phyloP scores from a whole-genome alignment of 2,888 invertebrate species.

The Parnassius apollo region DNA sequence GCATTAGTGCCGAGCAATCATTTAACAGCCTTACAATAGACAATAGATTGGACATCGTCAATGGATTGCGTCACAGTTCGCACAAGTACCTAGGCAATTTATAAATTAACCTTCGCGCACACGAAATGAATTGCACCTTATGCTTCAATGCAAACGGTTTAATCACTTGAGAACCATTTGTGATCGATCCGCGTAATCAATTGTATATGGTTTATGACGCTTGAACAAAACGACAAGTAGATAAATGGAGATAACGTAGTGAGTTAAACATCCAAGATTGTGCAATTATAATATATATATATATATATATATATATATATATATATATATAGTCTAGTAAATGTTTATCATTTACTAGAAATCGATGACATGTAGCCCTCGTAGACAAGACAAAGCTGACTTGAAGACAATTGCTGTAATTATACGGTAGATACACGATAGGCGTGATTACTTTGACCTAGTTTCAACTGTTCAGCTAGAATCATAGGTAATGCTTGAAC shows the following conservation, averaged over 20 bases:
- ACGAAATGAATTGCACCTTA: constrained; percentile 14
- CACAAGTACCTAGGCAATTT: constrained; percentile 7
- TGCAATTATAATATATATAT: too few species aligned
- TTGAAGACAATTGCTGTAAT: constrained; percentile 18
- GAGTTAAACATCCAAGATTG: too few species aligned
- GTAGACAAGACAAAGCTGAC: constrained; percentile 1
- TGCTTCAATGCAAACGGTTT: constrained; percentile 13
- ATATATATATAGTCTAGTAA: too few species aligned
- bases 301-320: too few species aligned
- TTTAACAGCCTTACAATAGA: neutral
- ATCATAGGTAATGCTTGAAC: constrained; percentile 2
- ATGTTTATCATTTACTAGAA: neutral
- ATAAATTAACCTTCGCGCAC: constrained; percentile 13
- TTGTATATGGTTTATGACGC: constrained; percentile 17
- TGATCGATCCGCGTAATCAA: constrained; percentile 3
- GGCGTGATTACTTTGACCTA: constrained; percentile 20
- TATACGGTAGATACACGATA: constrained; percentile 7
- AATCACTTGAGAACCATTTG: constrained; percentile 21
- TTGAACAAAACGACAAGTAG: neutral
- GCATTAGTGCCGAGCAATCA: too few species aligned
- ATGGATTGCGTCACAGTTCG: constrained; percentile 1
- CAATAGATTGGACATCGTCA: constrained; percentile 8
- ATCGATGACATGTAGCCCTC: constrained; percentile 7
- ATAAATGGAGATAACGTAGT: neutral
- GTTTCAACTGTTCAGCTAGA: constrained; percentile 14